Evolutionary conservation across 2,888 invertebrate species (phyloP).

Genomic region (Schizaphis graminum): DNA sequence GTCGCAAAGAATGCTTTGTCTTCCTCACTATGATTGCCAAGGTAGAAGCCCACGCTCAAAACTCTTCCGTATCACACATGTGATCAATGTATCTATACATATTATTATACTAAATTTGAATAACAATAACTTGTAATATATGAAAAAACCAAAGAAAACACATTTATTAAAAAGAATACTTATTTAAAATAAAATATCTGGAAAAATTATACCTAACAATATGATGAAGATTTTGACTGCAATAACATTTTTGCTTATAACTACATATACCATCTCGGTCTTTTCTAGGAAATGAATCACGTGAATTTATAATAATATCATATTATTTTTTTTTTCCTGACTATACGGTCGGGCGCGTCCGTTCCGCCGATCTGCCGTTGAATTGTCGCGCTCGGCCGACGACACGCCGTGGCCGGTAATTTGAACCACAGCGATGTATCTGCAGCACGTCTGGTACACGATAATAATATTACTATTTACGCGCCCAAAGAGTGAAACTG

Average conservation of each 20-base stretch:
- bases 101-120: neutral
- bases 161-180: neutral
- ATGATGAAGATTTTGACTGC: neutral
- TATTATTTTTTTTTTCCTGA: neutral
- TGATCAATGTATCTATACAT: neutral
- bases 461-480: neutral
- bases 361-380: neutral
- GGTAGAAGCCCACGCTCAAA: neutral
- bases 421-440: neutral
- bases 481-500: neutral
- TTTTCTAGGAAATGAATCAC: neutral
- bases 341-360: neutral
- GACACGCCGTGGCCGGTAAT: neutral
- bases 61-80: neutral
- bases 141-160: neutral
- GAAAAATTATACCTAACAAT: neutral
- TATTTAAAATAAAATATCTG: neutral
- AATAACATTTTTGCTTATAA: neutral
- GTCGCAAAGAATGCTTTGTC: neutral
- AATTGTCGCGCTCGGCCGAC: constrained; percentile 20
- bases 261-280: neutral
- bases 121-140: neutral
- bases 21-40: neutral
- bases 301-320: constrained; percentile 1
- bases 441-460: neutral